A percentile compares a stretch with the other conserved stretches of the same genome.
Evolutionary conservation across 2,113 vertebrate genomes (phyloP).

Genomic region (Galeopterus variegatus): DNA sequence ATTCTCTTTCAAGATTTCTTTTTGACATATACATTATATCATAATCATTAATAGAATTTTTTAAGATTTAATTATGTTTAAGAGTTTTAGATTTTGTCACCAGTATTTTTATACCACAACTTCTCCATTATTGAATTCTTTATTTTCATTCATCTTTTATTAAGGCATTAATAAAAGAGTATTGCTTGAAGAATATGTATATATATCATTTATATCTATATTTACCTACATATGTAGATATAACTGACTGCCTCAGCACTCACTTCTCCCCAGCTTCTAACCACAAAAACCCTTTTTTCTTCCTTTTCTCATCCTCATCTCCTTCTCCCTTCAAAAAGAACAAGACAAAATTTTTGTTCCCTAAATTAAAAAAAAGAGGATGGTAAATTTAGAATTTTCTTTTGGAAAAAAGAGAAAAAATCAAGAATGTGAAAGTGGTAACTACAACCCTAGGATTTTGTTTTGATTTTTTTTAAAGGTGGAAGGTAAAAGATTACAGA

Average conservation of each 20-base stretch:
- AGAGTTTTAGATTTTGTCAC: not conserved
- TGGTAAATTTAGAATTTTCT: not conserved
- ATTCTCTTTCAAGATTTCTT: constrained; percentile 39
- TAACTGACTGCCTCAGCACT: not conserved
- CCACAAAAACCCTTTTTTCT: not conserved
- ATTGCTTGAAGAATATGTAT: not conserved
- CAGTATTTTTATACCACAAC: not conserved
- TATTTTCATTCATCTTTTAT: not conserved
- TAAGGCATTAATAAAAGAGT: not conserved
- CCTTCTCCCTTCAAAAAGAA: not conserved
- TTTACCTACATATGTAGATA: not conserved
- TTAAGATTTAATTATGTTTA: not conserved
- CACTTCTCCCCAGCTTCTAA: not conserved
- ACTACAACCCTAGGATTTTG: not conserved
- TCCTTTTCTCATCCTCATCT: not conserved
- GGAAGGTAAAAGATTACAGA: not conserved
- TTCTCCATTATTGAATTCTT: not conserved
- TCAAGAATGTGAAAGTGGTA: not conserved
- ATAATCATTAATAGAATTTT: not conserved
- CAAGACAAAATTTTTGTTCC: not conserved
- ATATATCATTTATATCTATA: not conserved
- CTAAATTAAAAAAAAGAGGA: not conserved
- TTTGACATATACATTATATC: constrained; percentile 15
- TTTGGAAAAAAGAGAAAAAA: not conserved
- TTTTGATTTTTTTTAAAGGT: constrained; percentile 24